Base-by-base conservation (phyloP, 2,797 vertebrate species). In the Karalla daura region DNA sequence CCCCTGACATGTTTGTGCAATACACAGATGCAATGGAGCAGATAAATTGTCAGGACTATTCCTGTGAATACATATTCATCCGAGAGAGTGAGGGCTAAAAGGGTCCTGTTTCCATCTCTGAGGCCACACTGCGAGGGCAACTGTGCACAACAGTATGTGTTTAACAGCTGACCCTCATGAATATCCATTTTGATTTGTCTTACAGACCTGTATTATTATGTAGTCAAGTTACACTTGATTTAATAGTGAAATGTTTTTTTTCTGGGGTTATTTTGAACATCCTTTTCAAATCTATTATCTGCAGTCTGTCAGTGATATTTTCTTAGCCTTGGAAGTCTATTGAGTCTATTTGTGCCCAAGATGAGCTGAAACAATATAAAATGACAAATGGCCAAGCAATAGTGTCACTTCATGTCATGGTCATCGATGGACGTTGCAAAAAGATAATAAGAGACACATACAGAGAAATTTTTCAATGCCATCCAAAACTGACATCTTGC, bases 1-100 rank as follows among this genome's bases (percentile, higher is more conserved):
- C 83, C 12, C 5, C 46, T 70, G 50, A 76, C 65, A 69, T 76
- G 68, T 80, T 84, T 78, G 76, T 83, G 64, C 46, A 74, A 79
- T 76, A 70, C 55, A 58, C 53, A 68, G 51, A 55, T 35, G 63
- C 65, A 67, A 55, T 62, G 35, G 43, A 54, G 64, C 41, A 58
- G 71, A 69, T 69, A 37, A 58, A 60, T 54, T 61, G 59, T 47
- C 15, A 21, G 18, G 45, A 45, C 33, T 49, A 25, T 50, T 60
- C 15, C 36, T 63, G 51, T 63, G 33, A 75, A 65, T 66, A 70
- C 49, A 36, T 50, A 39, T 67, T 20, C 1, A 45, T 71, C 37
- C 33, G 14, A 60, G 41, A 39, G 43, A 59, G n/a, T n/a, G 5
- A 66, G 12, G 14, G 21, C 55, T 43, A 18, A 39, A 64, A 68